Conservation (phyloP, 1,140 invertebrate species). For the Heliconius hermathena region DNA sequence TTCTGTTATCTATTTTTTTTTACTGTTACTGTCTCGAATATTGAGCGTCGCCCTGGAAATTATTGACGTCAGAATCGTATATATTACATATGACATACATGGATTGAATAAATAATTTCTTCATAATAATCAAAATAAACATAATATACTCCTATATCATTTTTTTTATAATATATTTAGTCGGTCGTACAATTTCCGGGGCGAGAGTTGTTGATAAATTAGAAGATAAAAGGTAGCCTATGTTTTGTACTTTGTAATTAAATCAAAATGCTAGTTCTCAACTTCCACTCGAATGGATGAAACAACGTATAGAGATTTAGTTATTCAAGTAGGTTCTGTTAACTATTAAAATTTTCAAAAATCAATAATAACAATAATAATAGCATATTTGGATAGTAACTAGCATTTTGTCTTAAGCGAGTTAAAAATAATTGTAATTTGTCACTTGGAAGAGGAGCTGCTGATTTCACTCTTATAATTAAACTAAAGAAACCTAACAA, state of each 20-base stretch:
- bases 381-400: slow-evolving; percentile 34
- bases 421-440: slow-evolving; percentile 49
- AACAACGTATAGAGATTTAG: slow-evolving; percentile 21
- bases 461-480: slow-evolving; percentile 67
- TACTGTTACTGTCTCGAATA: slow-evolving; percentile 22
- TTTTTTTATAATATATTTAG: slow-evolving; percentile 63
- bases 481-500: slow-evolving; percentile 65
- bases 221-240: slow-evolving; percentile 63
- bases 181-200: slow-evolving; percentile 52
- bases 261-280: slow-evolving; percentile 57
- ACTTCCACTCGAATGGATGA: slow-evolving; percentile 20
- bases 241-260: slow-evolving; percentile 80
- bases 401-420: slow-evolving; percentile 55
- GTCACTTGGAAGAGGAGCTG: slow-evolving; percentile 66
- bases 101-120: slow-evolving; percentile 69
- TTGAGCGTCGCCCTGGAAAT: slow-evolving; percentile 54
- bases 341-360: slow-evolving; percentile 11
- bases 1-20: too few relatives aligned
- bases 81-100: slow-evolving; percentile 60
- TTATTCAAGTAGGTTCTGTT: slow-evolving; percentile 13
- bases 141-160: slow-evolving; percentile 68
- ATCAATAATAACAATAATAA: slow-evolving; percentile 19
- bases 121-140: slow-evolving; percentile 66
- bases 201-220: slow-evolving; percentile 62
- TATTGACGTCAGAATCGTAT: slow-evolving; percentile 46